These are phyloP conservation scores for Hylaea fasciaria DNA, from an alignment of 2,888 invertebrate genomes.

Conservation along the genomic window DNA sequence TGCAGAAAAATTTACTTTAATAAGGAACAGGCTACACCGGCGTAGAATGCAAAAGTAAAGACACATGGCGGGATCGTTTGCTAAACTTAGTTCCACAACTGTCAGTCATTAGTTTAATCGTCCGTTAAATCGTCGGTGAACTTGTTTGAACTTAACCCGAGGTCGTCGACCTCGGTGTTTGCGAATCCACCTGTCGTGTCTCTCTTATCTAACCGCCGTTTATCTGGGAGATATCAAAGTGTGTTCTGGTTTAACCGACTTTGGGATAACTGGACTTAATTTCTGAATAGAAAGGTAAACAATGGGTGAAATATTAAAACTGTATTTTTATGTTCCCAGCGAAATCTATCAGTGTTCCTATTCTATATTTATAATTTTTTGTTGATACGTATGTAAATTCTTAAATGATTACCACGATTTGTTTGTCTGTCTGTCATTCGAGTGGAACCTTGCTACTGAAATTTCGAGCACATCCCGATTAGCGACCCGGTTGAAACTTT, in stretches of 20 bases:
- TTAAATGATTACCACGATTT: no score
- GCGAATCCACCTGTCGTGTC: slow-evolving; percentile 37
- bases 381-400: background rate
- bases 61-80: background rate
- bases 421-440: no score
- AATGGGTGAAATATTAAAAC: slow-evolving; percentile 8
- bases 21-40: no score
- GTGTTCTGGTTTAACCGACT: slow-evolving; percentile 26
- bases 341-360: background rate
- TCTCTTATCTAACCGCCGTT: slow-evolving; percentile 27
- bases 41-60: background rate
- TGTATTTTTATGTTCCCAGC: slow-evolving; percentile 3
- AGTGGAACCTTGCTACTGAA: no score
- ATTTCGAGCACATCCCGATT: no score
- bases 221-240: slow-evolving; percentile 25
- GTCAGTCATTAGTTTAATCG: slow-evolving; percentile 29
- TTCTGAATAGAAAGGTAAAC: slow-evolving; percentile 10
- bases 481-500: no score
- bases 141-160: slow-evolving; percentile 29
- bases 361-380: background rate
- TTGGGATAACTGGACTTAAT: slow-evolving; percentile 24
- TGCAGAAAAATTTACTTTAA: no score
- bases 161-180: slow-evolving; percentile 31
- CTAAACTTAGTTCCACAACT: slow-evolving; percentile 15
- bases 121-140: slow-evolving; percentile 33